A percentile compares a stretch with the other conserved stretches of the same genome.
Conservation (phyloP, 2,888 invertebrate genomes). For the Arenicola marina region DNA sequence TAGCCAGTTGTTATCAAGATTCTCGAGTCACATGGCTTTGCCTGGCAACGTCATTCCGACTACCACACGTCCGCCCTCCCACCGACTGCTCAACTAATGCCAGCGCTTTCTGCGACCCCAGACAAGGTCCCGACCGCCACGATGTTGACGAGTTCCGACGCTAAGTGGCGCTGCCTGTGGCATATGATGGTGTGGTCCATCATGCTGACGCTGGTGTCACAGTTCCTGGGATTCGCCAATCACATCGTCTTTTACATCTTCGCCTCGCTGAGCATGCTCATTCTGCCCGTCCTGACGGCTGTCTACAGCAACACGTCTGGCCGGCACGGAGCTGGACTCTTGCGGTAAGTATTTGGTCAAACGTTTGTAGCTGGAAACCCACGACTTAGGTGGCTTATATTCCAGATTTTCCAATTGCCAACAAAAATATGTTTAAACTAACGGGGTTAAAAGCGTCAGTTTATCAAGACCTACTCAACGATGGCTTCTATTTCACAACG, state of each 20-base stretch:
- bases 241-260: slow-evolving; percentile 36
- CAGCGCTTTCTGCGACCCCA: too few relatives aligned
- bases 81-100: too few relatives aligned
- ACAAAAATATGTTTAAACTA: too few relatives aligned
- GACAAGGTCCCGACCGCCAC: too few relatives aligned
- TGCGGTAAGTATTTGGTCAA: slow-evolving; percentile 26
- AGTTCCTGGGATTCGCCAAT: slow-evolving; percentile 28
- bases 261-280: slow-evolving; percentile 28
- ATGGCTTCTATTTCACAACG: too few relatives aligned
- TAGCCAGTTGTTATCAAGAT: too few relatives aligned
- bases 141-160: slow-evolving; percentile 37
- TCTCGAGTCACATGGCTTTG: too few relatives aligned
- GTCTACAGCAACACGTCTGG: slow-evolving; percentile 38
- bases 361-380: background rate
- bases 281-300: slow-evolving; percentile 35
- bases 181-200: slow-evolving; percentile 39
- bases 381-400: background rate
- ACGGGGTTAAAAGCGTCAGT: too few relatives aligned
- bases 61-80: too few relatives aligned
- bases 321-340: slow-evolving; percentile 28
- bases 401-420: background rate
- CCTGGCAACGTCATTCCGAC: too few relatives aligned
- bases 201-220: slow-evolving; percentile 34
- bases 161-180: slow-evolving; percentile 38
- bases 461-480: too few relatives aligned